Evolutionary conservation across 2,113 vertebrate genomes (phyloP), one percentile per base, ranked within the genome.

Genomic region (Psilopsiagon aurifrons): DNA sequence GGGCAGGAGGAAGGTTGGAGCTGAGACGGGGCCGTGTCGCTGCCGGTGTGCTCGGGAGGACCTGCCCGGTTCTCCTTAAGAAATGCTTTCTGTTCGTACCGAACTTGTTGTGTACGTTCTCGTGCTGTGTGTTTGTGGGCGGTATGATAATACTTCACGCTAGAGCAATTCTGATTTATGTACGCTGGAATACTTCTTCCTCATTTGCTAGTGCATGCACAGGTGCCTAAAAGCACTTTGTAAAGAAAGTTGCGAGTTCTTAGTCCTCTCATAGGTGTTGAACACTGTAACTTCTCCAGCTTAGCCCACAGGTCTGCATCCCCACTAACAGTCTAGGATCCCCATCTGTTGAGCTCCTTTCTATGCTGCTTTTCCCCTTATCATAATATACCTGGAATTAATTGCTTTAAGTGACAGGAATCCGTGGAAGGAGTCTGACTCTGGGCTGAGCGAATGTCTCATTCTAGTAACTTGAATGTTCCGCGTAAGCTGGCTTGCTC

Each of bases 381-480:
- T 82, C 28, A 17, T 41, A 7, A 49, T 29, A 9, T 3, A 47
- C 29, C 27, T 52, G 54, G 33, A 20, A 27, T 52, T 80, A 73
- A 68, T 51, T 73, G 24, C 62, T 43, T 52, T 47, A 59, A 49
- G 54, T 51, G 46, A 29, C 19, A 33, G 68, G 63, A 57, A 75
- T 73, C 87, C 68, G 47, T 47, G 55, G 68, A 74, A 86, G 74
- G 76, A 84, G 27, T 43, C 62, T 33, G 57, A 37, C n/a, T 71
- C 64, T 70, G 22, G 17, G 18, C 63, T 59, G 71, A 71, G 52
- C n/a, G 29, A 39, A 13, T 41, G 17, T 52, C 87, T 73, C 54
- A 2, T 62, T 93, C 74, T 29, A 46, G 92, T 73, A 81, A 92
- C 46, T 59, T 86, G 73, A 88, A 28, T 81, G 83, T 88, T 84